phyloP scores from a whole-genome alignment of 2,113 vertebrate genomes.

The Willisornis vidua region DNA sequence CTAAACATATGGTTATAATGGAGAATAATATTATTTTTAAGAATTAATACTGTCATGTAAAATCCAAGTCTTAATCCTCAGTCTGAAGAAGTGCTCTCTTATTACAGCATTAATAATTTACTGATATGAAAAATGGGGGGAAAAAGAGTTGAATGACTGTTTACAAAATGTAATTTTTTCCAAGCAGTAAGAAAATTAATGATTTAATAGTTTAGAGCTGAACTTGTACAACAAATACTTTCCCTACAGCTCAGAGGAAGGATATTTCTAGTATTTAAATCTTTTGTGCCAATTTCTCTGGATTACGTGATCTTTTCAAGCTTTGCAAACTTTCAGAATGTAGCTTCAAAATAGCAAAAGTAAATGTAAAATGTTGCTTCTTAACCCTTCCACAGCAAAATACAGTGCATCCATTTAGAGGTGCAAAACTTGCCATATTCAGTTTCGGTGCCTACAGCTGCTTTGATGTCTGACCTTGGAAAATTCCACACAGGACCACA shows the following conservation, averaged over 20 bases:
- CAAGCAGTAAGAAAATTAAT: slow-evolving; percentile 19
- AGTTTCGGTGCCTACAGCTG: not conserved
- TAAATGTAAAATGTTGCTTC: not conserved
- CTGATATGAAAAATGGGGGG: not conserved
- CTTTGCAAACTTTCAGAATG: not conserved
- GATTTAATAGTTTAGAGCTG: slow-evolving; percentile 7
- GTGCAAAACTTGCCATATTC: not conserved
- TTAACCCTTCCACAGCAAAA: not conserved
- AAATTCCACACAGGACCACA: not conserved
- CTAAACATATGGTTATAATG: slow-evolving; percentile 51
- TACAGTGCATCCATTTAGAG: not conserved
- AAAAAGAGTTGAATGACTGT: not conserved
- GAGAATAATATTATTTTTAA: slow-evolving; percentile 37
- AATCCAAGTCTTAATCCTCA: slow-evolving; percentile 34
- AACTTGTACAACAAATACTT: not conserved
- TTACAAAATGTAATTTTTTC: slow-evolving; percentile 3
- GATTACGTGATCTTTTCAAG: not conserved
- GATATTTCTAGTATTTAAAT: not conserved
- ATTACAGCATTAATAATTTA: slow-evolving; percentile 27
- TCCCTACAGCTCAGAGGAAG: not conserved
- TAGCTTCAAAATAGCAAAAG: not conserved
- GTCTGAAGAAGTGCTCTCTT: not conserved
- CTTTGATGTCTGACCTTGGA: not conserved
- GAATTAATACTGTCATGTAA: slow-evolving; percentile 47
- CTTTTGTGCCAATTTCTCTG: not conserved